A percentile compares a stretch with the other conserved stretches of the same genome.
Conservation (phyloP, 2,113 vertebrate species). For the Pteronura brasiliensis region DNA sequence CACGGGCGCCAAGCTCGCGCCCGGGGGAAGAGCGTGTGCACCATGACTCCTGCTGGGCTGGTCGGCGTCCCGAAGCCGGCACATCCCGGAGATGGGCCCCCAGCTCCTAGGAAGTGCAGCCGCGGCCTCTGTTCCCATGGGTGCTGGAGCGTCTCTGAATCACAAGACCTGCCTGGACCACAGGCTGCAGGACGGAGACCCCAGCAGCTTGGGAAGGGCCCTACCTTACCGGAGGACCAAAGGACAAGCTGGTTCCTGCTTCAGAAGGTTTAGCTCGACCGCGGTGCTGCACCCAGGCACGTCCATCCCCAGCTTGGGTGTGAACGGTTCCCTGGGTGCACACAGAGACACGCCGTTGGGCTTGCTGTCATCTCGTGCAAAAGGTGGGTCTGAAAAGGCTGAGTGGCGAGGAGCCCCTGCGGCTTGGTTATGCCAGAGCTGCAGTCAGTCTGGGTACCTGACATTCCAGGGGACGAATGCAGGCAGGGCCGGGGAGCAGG, state of each 20-base stretch:
- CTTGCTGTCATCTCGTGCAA: rapidly evolving
- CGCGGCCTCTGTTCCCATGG: rapidly evolving
- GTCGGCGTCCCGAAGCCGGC: no score
- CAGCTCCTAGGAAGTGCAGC: neutral
- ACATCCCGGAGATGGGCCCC: neutral
- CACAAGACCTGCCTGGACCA: neutral
- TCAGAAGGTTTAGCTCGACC: neutral
- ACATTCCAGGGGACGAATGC: neutral
- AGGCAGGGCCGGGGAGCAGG: neutral
- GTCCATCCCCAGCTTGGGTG: neutral
- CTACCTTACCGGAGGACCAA: neutral
- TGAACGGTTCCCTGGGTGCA: rapidly evolving
- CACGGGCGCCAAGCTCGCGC: neutral
- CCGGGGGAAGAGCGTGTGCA: rapidly evolving
- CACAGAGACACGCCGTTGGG: neutral
- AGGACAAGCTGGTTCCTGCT: rapidly evolving
- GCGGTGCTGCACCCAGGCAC: neutral
- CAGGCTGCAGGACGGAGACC: neutral
- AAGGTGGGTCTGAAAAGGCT: neutral
- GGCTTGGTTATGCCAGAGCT: neutral
- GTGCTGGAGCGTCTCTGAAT: neutral
- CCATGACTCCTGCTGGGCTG: neutral
- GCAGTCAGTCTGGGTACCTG: neutral
- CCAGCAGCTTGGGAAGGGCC: neutral
- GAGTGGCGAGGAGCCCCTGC: neutral